These are phyloP conservation scores for Urophycis tenuis DNA, from an alignment of 2,797 vertebrate species.

Conservation along the genomic window DNA sequence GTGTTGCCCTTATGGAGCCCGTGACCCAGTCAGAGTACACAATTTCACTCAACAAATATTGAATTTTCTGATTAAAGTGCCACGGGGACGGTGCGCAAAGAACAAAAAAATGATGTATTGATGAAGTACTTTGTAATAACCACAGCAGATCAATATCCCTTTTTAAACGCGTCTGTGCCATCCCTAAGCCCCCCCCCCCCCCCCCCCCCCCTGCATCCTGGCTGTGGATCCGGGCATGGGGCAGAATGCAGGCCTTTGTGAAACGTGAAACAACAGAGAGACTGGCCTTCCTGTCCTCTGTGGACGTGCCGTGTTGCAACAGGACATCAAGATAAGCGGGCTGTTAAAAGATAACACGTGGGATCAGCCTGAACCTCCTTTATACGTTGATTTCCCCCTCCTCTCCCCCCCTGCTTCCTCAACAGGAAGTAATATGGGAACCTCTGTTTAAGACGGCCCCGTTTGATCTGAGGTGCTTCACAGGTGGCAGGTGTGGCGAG, in stretches of 20 bases:
- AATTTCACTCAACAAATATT: slow-evolving; percentile 41
- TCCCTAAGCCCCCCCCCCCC: slow-evolving; percentile 42
- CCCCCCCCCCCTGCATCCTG: slow-evolving; percentile 47
- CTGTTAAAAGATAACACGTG: slow-evolving; percentile 59
- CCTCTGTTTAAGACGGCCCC: slow-evolving; percentile 38
- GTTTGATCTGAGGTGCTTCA: slow-evolving; percentile 39
- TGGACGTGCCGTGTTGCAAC: slow-evolving; percentile 40
- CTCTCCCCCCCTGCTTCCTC: slow-evolving; percentile 15
- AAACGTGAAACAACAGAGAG: slow-evolving; percentile 53
- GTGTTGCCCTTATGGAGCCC: background rate
- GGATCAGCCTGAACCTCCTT: slow-evolving; percentile 29
- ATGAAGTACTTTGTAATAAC: slow-evolving; percentile 51
- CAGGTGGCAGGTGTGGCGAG: slow-evolving; percentile 57
- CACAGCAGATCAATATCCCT: slow-evolving; percentile 56
- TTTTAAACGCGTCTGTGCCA: slow-evolving; percentile 54
- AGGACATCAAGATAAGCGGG: slow-evolving; percentile 70
- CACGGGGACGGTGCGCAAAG: slow-evolving; percentile 19
- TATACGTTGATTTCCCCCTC: slow-evolving; percentile 29
- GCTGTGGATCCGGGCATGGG: slow-evolving; percentile 37
- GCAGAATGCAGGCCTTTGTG: slow-evolving; percentile 53
- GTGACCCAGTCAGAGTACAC: background rate
- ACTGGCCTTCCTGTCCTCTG: slow-evolving; percentile 56
- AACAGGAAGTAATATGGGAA: slow-evolving; percentile 12
- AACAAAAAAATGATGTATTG: slow-evolving; percentile 33
- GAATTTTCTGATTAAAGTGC: slow-evolving; percentile 42